Evolutionary conservation across 2,888 invertebrate species (phyloP).

Genomic region (Venusia cambrica): DNA sequence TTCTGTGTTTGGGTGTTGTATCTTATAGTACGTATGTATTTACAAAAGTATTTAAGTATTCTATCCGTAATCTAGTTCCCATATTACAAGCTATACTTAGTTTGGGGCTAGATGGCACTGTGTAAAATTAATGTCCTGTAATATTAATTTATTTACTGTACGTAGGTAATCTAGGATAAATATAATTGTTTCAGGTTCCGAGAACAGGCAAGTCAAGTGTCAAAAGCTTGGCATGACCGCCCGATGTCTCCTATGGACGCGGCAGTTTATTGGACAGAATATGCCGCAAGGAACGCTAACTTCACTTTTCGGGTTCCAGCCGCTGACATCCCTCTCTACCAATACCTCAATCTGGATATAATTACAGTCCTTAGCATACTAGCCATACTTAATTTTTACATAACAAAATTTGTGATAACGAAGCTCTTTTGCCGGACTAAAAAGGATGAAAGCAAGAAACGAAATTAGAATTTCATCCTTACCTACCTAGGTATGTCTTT

Average conservation of each 20-base stretch:
- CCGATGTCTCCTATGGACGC: conserved; percentile 81
- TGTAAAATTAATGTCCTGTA: too few species aligned
- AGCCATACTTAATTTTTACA: conserved; percentile 24
- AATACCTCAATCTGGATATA: conserved; percentile 68
- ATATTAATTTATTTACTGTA: too few species aligned
- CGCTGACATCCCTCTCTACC: conserved; percentile 77
- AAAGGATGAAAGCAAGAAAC: conserved; percentile 26
- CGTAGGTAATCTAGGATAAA: not conserved
- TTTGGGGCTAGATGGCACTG: too few species aligned
- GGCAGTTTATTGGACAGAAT: conserved; percentile 84
- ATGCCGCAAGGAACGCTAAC: conserved; percentile 77
- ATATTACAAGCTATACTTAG: too few species aligned
- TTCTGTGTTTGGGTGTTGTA: too few species aligned
- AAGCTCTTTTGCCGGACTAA: conserved; percentile 29
- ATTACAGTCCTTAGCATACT: conserved; percentile 31
- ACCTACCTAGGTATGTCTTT: too few species aligned
- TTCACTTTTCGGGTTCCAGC: conserved; percentile 70
- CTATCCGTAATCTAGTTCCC: too few species aligned
- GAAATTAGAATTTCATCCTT: conserved; percentile 18
- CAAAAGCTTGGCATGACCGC: conserved; percentile 80
- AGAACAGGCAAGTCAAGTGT: conserved; percentile 65
- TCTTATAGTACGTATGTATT: too few species aligned
- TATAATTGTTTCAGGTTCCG: conserved; percentile 52
- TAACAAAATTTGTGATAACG: conserved; percentile 25
- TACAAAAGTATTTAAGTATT: too few species aligned